Percentiles rank a stretch among this genome's conserved stretches.
phyloP scores from a whole-genome alignment of 2,888 invertebrate genomes.

The Catocala fraxini region DNA sequence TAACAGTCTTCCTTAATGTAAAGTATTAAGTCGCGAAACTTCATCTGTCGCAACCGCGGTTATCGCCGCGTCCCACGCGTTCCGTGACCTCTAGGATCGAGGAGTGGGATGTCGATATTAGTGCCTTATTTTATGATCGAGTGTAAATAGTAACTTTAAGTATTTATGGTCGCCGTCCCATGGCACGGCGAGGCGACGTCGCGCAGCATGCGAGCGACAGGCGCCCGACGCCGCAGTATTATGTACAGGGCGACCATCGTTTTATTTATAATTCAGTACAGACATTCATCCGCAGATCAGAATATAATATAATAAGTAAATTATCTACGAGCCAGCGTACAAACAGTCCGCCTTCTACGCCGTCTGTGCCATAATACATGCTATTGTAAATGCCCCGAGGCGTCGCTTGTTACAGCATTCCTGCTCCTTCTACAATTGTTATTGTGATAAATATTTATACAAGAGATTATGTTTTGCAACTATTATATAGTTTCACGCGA shows the following conservation, averaged over 20 bases:
- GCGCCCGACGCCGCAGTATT: constrained; percentile 27
- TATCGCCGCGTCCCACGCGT: background rate
- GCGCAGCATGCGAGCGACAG: background rate
- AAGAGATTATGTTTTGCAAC: too few relatives aligned
- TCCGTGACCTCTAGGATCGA: background rate
- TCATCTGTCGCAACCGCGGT: background rate
- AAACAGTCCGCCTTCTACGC: constrained; percentile 4
- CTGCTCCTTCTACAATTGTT: background rate
- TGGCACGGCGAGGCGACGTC: background rate
- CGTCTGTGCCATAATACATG: constrained; percentile 35
- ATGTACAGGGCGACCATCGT: constrained; percentile 24
- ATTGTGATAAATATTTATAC: background rate
- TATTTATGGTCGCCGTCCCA: constrained; percentile 58
- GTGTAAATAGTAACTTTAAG: constrained; percentile 70
- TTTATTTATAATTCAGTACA: constrained; percentile 17
- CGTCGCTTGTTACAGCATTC: background rate
- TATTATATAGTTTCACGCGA: too few relatives aligned
- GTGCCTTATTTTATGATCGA: constrained; percentile 49
- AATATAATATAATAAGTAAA: background rate
- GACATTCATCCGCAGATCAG: background rate
- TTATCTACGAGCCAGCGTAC: constrained; percentile 9
- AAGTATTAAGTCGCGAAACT: constrained; percentile 3
- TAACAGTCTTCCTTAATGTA: background rate
- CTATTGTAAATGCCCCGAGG: background rate
- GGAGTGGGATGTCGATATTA: constrained; percentile 11